Evolutionary conservation across 35 echinoderm and acorn worm genomes (phyloP), one percentile per base, ranked within the genome.

Genomic region (Acanthaster planci): DNA sequence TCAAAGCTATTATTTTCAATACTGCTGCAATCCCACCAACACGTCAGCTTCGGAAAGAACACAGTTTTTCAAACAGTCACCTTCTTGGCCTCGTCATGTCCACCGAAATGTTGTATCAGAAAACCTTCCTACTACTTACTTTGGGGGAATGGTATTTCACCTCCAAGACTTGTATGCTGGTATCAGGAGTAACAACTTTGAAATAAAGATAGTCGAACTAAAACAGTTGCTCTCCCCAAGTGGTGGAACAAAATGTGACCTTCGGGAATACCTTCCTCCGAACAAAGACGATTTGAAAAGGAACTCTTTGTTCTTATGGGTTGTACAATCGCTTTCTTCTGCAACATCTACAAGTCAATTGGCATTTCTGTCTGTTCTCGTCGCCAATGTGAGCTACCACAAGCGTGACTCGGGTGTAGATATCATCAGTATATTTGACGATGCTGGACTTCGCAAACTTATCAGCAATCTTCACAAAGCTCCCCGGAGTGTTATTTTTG

Each of bases 401-500:
- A 47, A 47, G 12, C 42, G 4, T 47, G 5, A 68, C 60, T 22
- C 21, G 14, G 60, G 29, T 2, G 2, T 68, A 31, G 60, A 68
- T 26, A 27, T 68, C 12, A 34, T 68, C 60, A 68, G 34, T 31
- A 26, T 34, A 31, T 31, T 68, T 10, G 60, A 68, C 12, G 60
- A 68, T 23, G 2, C 60, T 27, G 60, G 29, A 68, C 60, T 68
- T 68, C 60, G 60, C 0, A 68, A 68, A 68, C 60, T 68, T 34
- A 68, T 68, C 23, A 34, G 60, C 23, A 68, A 26, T 68, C 23
- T 68, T 68, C 60, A 68, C 60, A 68, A 27, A 68, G 23, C 34
- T 68, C 42, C 42, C 4, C 42, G 42, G 4, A 47, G 4, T 12
- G 12, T 12, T 47, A 47, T 47, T 47, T 47, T 27, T 1, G 60